A percentile compares a stretch with the other conserved stretches of the same genome.
Conservation (phyloP, 1,140 invertebrate genomes). For the Bombus superbus region DNA sequence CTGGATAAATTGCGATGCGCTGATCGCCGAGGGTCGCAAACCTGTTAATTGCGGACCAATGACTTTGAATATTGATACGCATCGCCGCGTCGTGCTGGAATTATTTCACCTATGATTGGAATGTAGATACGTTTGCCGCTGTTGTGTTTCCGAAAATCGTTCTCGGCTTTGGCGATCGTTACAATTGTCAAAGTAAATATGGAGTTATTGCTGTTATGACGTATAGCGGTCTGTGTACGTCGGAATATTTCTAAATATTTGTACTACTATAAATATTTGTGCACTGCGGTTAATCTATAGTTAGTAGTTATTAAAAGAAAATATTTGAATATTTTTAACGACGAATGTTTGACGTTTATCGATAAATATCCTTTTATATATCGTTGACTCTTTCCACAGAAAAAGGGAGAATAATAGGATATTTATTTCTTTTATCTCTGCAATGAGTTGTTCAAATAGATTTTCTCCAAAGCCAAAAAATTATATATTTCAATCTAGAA, state of each 20-base stretch:
- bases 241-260: not conserved
- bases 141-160: not conserved
- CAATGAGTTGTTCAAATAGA: no score
- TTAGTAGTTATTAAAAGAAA: no score
- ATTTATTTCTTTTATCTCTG: no score
- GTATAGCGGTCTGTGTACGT: not conserved
- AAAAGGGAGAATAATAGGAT: no score
- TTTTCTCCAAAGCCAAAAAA: not conserved
- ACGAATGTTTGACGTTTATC: no score
- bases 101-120: slow-evolving; percentile 1
- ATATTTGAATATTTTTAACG: no score
- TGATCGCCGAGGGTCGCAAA: slow-evolving; percentile 40
- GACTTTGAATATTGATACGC: slow-evolving; percentile 34
- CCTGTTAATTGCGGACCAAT: slow-evolving; percentile 41
- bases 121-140: not conserved
- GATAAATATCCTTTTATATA: no score
- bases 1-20: slow-evolving; percentile 54
- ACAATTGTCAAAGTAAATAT: no score
- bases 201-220: not conserved
- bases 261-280: no score
- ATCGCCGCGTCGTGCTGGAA: not conserved
- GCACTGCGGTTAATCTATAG: no score
- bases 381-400: no score
- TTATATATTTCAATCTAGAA: not conserved
- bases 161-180: not conserved